These are phyloP conservation scores for Macroglossus sobrinus DNA, from an alignment of 2,113 vertebrate genomes.

Conservation along the genomic window DNA sequence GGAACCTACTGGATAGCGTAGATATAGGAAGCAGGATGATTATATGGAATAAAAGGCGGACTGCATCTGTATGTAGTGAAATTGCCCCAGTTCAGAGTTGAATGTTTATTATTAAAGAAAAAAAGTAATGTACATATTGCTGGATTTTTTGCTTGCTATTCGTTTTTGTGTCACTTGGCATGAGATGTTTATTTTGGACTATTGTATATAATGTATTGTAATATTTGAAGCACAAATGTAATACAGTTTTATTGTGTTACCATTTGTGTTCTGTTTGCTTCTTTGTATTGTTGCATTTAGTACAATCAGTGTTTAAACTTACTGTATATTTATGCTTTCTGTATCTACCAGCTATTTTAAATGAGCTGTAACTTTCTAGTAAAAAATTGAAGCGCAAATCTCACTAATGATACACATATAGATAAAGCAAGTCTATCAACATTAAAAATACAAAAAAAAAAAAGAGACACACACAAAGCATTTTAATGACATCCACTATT, in stretches of 20 bases:
- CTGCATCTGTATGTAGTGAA: slow-evolving; percentile 86
- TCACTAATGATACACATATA: slow-evolving; percentile 80
- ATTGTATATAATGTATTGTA: slow-evolving; percentile 99
- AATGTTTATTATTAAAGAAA: slow-evolving; percentile 84
- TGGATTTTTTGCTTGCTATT: slow-evolving; percentile 87
- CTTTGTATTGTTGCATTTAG: slow-evolving; percentile 89
- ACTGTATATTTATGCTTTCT: slow-evolving; percentile 88
- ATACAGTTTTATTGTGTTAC: slow-evolving; percentile 99
- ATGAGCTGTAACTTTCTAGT: slow-evolving; percentile 88
- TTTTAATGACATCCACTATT: slow-evolving; percentile 77
- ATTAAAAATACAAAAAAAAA: slow-evolving; percentile 73
- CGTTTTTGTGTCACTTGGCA: slow-evolving; percentile 92
- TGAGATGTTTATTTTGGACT: slow-evolving; percentile 99
- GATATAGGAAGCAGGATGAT: slow-evolving; percentile 86
- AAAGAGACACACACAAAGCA: slow-evolving; percentile 58
- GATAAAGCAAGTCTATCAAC: slow-evolving; percentile 81
- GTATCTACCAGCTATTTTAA: slow-evolving; percentile 88
- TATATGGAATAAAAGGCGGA: slow-evolving; percentile 81
- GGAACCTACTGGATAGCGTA: slow-evolving; percentile 91
- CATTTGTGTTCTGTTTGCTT: slow-evolving; percentile 87
- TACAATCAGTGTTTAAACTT: slow-evolving; percentile 89
- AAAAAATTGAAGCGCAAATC: slow-evolving; percentile 84
- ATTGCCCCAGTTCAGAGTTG: slow-evolving; percentile 86
- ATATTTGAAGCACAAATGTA: slow-evolving; percentile 99
- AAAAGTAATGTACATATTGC: slow-evolving; percentile 87